Base-by-base conservation (phyloP, 2,888 invertebrate species). In the Cheilosia soror region DNA sequence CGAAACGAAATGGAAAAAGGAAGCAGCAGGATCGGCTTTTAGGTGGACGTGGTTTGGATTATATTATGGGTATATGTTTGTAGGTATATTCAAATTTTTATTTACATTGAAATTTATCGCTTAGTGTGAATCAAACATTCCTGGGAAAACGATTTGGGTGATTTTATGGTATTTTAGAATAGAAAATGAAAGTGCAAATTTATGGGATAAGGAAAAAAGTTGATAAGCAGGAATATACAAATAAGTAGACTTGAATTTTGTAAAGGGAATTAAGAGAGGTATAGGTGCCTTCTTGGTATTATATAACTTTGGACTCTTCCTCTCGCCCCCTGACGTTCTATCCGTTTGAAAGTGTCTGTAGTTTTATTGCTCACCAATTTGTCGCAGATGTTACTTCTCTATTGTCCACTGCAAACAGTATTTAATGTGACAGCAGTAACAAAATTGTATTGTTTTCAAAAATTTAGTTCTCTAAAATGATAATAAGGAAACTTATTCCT, bases 91-190 rank as follows among this genome's bases (percentile, higher is more conserved):
- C 75, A 75, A 79, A 80, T 75, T 71, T 75, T 71, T 84, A 84
- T 84, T 76, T 76, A 69, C 73, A 69, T 75, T 75, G 69, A 71
- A 84, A 84, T 84, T 80, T 84, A 75, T 78, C 75, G 58, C 33
- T 53, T 75, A 13, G 51, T 51, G 27, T 51, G 51, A 65, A 33
- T 75, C 63, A 31, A 49, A 69, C 27, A 60, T 60, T 73, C 79
- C 63, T 84, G 84, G 80, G 84, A 84, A 84, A 51, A 27, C 40
- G 53, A 60, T 84, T 66, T 79, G 42, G 75, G 69, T 80, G 47
- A 51, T 76, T 84, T 84, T 84, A 80, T 71, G 65, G 84, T 13
- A 42, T 76, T 84, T 84, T 75, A 9, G 7, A 49, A 75, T 53
- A 42, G 44, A 80, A 80, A 65, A 76, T 40, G 9, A 33, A 62